These are phyloP conservation scores for Prochilodus magdalenae DNA, from an alignment of 2,113 vertebrate genomes.

Conservation along the genomic window DNA sequence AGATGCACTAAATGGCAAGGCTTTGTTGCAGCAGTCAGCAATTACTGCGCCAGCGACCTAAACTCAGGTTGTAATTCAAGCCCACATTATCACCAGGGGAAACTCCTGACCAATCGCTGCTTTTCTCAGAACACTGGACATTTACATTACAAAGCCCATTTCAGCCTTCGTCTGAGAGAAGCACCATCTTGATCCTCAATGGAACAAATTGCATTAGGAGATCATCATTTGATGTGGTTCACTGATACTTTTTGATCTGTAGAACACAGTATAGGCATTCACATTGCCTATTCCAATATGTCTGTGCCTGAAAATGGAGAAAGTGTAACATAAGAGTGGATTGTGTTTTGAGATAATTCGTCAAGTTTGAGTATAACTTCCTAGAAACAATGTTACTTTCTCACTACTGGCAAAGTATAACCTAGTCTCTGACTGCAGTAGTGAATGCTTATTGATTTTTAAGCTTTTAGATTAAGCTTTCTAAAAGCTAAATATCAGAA, in stretches of 20 bases:
- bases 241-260: neutral
- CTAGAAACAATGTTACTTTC: too few relatives aligned
- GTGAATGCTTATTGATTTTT: too few relatives aligned
- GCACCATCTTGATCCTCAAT: constrained; percentile 22
- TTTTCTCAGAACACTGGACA: neutral
- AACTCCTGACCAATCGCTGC: constrained; percentile 23
- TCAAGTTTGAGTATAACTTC: too few relatives aligned
- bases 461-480: too few relatives aligned
- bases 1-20: constrained; percentile 35
- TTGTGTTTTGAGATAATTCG: too few relatives aligned
- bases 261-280: neutral
- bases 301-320: neutral
- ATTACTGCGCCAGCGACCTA: constrained; percentile 32
- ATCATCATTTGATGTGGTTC: neutral
- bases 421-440: too few relatives aligned
- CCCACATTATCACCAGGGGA: constrained; percentile 23
- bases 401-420: too few relatives aligned
- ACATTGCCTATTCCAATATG: neutral
- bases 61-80: constrained; percentile 37
- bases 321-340: neutral
- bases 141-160: constrained; percentile 29
- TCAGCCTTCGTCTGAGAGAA: neutral
- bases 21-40: constrained; percentile 28
- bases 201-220: constrained; percentile 5
- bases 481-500: too few relatives aligned